Evolutionary conservation across 2,888 invertebrate genomes (phyloP).

Genomic region (Carterocephalus palaemon): DNA sequence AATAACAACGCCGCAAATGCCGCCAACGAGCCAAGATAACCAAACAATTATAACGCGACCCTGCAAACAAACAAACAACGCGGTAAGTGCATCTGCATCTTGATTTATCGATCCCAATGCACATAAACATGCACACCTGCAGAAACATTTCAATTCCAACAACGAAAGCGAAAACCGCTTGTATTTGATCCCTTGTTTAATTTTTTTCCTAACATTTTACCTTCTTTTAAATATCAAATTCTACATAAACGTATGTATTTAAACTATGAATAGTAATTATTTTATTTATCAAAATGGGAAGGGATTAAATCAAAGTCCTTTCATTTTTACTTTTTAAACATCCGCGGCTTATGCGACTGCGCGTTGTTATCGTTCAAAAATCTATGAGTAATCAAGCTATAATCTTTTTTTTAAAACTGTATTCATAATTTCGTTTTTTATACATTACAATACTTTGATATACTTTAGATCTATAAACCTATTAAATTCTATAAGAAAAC

Average conservation of each 20-base stretch:
- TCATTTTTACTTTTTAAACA: conserved; percentile 42
- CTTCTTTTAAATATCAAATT: conserved; percentile 39
- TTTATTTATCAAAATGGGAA: conserved; percentile 34
- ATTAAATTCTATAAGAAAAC: no score
- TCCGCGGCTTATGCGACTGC: conserved; percentile 45
- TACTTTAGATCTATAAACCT: no score
- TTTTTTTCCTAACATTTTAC: conserved; percentile 60
- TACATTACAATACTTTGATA: no score
- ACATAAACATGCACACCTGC: conserved; percentile 60
- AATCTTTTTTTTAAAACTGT: no score
- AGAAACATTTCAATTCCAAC: conserved; percentile 73
- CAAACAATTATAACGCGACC: conserved; percentile 76
- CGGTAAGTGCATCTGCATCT: conserved; percentile 25
- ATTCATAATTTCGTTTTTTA: no score
- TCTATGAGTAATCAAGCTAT: no score
- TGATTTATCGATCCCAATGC: conserved; percentile 40
- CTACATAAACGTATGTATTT: conserved; percentile 48
- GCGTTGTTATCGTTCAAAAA: conserved; percentile 23
- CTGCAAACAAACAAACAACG: conserved; percentile 48
- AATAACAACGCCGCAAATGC: conserved; percentile 81
- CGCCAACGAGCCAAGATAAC: conserved; percentile 79
- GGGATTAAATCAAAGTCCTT: conserved; percentile 29
- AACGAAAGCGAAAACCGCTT: conserved; percentile 57
- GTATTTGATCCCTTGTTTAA: conserved; percentile 51
- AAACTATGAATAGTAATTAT: conserved; percentile 40